Percentiles rank a stretch among this genome's conserved stretches.
phyloP scores from a whole-genome alignment of 35 echinoderm and acorn worm genomes.

The Amphiura filiformis region DNA sequence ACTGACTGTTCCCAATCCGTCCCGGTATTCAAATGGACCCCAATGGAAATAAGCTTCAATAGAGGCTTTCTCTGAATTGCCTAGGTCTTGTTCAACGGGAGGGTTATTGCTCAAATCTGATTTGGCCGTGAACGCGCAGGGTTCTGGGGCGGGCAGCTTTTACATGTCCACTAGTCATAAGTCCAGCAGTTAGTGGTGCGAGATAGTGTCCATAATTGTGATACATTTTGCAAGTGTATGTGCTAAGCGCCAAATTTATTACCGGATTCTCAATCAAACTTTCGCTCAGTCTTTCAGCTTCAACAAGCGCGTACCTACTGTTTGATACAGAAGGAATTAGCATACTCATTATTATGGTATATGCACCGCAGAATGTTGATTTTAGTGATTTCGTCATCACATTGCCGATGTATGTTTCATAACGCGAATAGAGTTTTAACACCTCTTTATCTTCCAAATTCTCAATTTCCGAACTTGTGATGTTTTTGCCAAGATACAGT shows the following conservation, averaged over 20 bases:
- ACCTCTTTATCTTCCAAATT: slow-evolving; percentile 10
- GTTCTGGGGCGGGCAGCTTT: too few relatives aligned
- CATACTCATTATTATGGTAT: background rate
- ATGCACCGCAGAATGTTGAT: slow-evolving; percentile 2
- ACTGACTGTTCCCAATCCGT: too few relatives aligned
- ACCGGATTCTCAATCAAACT: slow-evolving; percentile 5
- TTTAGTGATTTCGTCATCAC: background rate
- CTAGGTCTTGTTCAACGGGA: too few relatives aligned
- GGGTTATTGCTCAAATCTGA: too few relatives aligned
- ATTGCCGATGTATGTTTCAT: background rate
- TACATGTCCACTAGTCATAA: background rate
- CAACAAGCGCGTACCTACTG: background rate
- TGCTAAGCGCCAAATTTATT: slow-evolving; percentile 5
- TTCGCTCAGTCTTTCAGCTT: background rate
- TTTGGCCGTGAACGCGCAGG: too few relatives aligned
- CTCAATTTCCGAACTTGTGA: background rate
- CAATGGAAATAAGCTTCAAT: too few relatives aligned
- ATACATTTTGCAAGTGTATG: background rate
- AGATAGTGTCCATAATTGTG: background rate
- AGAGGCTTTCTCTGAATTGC: too few relatives aligned
- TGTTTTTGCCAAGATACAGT: background rate
- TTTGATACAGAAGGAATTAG: background rate
- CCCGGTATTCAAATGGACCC: too few relatives aligned
- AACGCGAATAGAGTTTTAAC: background rate
- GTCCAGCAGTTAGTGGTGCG: background rate